A percentile compares a stretch with the other conserved stretches of the same genome.
Conservation (phyloP, 1,140 invertebrate genomes). For the Hesperophylax magnus region DNA sequence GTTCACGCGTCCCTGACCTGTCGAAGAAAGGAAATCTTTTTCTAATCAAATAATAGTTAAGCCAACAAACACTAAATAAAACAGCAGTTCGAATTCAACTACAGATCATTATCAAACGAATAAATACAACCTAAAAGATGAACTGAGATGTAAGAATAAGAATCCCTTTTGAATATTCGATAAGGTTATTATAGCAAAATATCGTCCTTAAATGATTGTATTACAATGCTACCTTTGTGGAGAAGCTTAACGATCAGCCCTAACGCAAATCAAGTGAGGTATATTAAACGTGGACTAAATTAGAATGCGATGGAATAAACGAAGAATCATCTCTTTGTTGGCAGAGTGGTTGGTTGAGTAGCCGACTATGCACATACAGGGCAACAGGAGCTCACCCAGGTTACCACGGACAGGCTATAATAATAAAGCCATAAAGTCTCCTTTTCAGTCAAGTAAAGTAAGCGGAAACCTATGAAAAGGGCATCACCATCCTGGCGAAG, state of each 20-base stretch:
- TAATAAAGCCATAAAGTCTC: constrained; percentile 32
- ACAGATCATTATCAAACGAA: neutral
- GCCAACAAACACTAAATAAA: too few species aligned
- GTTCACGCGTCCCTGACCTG: constrained; percentile 91
- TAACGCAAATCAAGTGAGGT: constrained; percentile 10
- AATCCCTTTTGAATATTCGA: too few species aligned
- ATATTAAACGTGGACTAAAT: constrained; percentile 1
- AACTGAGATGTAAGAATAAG: neutral
- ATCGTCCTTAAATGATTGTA: too few species aligned
- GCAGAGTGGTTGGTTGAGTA: neutral
- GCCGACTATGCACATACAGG: neutral
- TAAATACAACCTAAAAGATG: neutral
- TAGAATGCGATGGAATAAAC: constrained; percentile 6
- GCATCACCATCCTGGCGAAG: neutral
- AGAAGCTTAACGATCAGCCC: neutral
- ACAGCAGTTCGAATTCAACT: neutral
- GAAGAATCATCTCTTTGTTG: neutral
- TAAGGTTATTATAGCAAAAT: too few species aligned
- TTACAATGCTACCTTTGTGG: neutral
- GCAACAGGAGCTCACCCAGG: constrained; percentile 3
- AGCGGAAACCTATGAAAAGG: constrained; percentile 38
- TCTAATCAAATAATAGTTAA: neutral
- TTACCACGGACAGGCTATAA: neutral
- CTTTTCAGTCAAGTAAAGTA: constrained; percentile 39
- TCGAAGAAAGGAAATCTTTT: constrained; percentile 51